A percentile compares a stretch with the other conserved stretches of the same genome.
phyloP scores from a whole-genome alignment of 2,113 vertebrate species.

The Otis tarda region DNA sequence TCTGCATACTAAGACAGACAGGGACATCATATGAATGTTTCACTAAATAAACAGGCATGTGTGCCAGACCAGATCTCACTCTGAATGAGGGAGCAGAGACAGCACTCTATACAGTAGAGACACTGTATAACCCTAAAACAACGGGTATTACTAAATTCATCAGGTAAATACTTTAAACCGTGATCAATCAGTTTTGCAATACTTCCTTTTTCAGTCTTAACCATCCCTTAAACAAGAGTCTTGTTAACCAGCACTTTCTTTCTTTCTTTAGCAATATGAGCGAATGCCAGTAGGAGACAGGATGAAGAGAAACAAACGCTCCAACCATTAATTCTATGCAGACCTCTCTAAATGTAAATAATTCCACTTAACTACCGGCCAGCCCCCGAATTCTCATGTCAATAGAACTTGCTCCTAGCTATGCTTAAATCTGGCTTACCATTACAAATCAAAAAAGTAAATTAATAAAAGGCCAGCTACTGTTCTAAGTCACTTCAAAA shows the following conservation, averaged over 20 bases:
- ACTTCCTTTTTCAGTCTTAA: not conserved
- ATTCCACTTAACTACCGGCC: not conserved
- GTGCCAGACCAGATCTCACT: not conserved
- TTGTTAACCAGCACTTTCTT: not conserved
- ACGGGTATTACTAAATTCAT: not conserved
- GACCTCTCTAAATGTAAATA: not conserved
- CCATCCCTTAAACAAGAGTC: not conserved
- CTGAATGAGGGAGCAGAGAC: too few relatives aligned
- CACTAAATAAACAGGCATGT: not conserved
- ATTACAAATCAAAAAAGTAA: not conserved
- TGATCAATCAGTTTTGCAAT: not conserved
- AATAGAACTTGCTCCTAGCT: not conserved
- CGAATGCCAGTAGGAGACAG: not conserved
- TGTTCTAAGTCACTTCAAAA: not conserved
- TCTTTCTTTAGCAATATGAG: not conserved
- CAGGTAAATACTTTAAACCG: not conserved
- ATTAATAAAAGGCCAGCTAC: not conserved
- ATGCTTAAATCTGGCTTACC: not conserved
- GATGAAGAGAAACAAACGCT: not conserved
- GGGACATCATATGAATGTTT: not conserved
- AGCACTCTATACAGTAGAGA: not conserved
- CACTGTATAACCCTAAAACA: accelerated
- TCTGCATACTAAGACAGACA: not conserved
- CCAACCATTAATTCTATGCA: not conserved
- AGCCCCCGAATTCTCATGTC: not conserved